Conservation (phyloP, 2,113 vertebrate species). For the Strigops habroptila region DNA sequence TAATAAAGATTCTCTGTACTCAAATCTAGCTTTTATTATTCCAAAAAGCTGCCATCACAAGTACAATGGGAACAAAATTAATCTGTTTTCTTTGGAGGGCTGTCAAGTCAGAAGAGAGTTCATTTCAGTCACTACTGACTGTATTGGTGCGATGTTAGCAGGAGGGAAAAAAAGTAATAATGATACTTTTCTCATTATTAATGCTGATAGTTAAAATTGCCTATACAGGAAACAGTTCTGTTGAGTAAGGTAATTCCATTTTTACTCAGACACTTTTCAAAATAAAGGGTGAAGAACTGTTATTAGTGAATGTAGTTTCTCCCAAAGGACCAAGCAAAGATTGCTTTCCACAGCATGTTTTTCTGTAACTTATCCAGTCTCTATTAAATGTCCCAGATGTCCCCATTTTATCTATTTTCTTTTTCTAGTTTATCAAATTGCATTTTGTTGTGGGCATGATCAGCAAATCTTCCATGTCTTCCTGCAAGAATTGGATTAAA, state of each 20-base stretch:
- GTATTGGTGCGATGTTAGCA: not conserved
- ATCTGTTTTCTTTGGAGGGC: not conserved
- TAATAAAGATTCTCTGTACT: constrained; percentile 3
- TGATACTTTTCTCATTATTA: constrained; percentile 17
- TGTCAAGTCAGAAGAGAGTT: not conserved
- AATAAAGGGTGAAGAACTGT: not conserved
- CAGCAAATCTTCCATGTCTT: not conserved
- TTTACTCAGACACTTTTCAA: constrained; percentile 20
- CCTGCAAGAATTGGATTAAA: not conserved
- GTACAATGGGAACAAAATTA: not conserved
- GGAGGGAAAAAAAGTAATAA: not conserved
- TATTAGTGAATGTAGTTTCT: constrained; percentile 14
- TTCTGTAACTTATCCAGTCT: not conserved
- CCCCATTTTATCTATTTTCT: constrained; percentile 16
- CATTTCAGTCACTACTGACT: not conserved
- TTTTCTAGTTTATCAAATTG: not conserved
- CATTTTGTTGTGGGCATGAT: not conserved
- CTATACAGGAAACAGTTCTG: constrained; percentile 10
- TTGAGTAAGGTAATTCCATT: constrained; percentile 47
- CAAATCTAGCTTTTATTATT: not conserved
- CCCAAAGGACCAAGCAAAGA: not conserved
- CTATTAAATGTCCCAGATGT: constrained; percentile 19
- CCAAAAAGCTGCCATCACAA: not conserved
- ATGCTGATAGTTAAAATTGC: not conserved
- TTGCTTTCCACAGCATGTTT: constrained; percentile 23